Base-by-base conservation (phyloP, 2,797 vertebrate genomes). In the Dermochelys coriacea region DNA sequence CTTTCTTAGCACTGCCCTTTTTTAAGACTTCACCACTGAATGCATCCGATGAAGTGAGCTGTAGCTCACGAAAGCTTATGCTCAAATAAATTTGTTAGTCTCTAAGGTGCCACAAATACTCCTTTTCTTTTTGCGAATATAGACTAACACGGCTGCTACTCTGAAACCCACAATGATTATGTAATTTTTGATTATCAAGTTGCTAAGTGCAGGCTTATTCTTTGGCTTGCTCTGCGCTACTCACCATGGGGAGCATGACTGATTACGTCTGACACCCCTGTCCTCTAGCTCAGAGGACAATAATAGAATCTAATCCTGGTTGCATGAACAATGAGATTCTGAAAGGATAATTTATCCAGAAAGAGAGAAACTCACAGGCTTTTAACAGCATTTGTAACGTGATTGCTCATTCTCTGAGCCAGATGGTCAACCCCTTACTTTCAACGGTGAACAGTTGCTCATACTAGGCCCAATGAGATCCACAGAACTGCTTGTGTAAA, bases 351-450 rank as follows among this genome's bases (percentile, higher is more conserved):
- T 75, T 47, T 75, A 15, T 75, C 25, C 74, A 45, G 12, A 47
- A 47, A 27, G 27, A 75, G 12, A 75, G 74, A 75, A 75, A 29
- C 45, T 75, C 41, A 29, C 45, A 29, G 12, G 74, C 11, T 75
- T 75, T 45, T 15, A 75, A 75, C 23, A 75, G 41, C 14, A 47
- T 47, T 27, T 49, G 25, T 45, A 75, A 75, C 27, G 4, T 4
- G 27, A 18, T 31, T 75, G 45, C 74, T 47, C 25, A 29, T 68
- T 37, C 74, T 29, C 27, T 49, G 74, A 47, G 71, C 41, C 25
- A 94, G 85, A 61, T 45, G 88, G 64, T 54, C 59, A 95, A 9
- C 82, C 88, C 83, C 85, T 94, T 94, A 85, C 61, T 83, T 81
- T 71, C 84, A 34, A 51, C 25, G 55, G 23, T 47, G 86, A 31